Base-by-base conservation (phyloP, 2,888 invertebrate species). In the Drosophila neonasuta region DNA sequence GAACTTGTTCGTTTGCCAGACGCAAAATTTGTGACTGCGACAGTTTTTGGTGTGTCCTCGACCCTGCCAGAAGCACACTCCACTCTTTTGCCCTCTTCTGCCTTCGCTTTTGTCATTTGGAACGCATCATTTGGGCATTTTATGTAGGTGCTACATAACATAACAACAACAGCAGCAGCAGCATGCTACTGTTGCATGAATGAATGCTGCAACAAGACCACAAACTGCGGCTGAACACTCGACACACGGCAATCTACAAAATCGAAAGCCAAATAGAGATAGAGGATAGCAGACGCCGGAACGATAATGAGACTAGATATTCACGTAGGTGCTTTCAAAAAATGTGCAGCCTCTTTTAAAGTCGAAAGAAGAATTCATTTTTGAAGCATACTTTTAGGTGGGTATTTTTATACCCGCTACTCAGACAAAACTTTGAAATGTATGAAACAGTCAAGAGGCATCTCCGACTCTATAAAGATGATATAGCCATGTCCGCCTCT, bases 21-120 rank as follows among this genome's bases (percentile, higher is more conserved):
- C 81, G 68, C 71, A 84, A 81, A 84, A 84, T 84, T 88, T 84
- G 88, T 84, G 81, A 87, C 81, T 81, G 81, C 81, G 87, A 82
- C 81, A 81, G 65, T 86, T 87, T 81, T 84, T 66, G 63, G 41
- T 58, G 64, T 63, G 52, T 50, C n/a, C 41, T 48, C 48, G 17
- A n/a, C 10, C 30, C 13, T 30, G 5, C 5, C 17, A 13, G 7
- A 24, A 13, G 20, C 34, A 7, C 34, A 13, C 17, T 39, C 36
- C 15, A 11, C 17, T 39, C 30, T 32, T 2, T 10, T 8, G 2
- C 2, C 8, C 13, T 5, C 11, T 34, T n/a, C 34, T 4, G 17
- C 24, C 24, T 6, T 24, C 36, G 46, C 17, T 44, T 55, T 55
- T 54, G 46, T 65, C 79, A 85, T 72, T 82, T 82, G 71, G 15